These are phyloP conservation scores for Pheucticus melanocephalus DNA, from an alignment of 2,113 vertebrate genomes.

Conservation along the genomic window DNA sequence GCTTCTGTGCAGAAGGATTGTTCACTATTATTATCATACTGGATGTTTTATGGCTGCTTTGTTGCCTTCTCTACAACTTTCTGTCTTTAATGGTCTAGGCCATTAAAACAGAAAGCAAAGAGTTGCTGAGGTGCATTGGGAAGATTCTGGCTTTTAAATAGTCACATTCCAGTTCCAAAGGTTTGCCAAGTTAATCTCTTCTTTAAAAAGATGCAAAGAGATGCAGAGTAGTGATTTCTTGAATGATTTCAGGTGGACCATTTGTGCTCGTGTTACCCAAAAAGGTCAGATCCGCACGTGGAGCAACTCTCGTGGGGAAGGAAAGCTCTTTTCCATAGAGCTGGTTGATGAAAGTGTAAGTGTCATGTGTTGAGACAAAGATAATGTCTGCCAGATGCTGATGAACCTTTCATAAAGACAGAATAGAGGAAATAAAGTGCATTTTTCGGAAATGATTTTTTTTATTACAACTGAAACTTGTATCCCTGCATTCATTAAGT, in stretches of 20 bases:
- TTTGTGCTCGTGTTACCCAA: slow-evolving; percentile 93
- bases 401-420: slow-evolving; percentile 2
- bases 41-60: slow-evolving; percentile 57
- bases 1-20: slow-evolving; percentile 56
- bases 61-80: slow-evolving; percentile 51
- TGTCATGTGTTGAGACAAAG: background rate
- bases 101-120: slow-evolving; percentile 42
- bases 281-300: slow-evolving; percentile 91
- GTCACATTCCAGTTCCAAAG: background rate
- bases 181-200: background rate
- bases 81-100: slow-evolving; percentile 51
- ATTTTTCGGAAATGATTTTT: slow-evolving; percentile 10
- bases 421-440: slow-evolving; percentile 35
- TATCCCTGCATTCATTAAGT: slow-evolving; percentile 34
- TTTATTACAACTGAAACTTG: slow-evolving; percentile 17
- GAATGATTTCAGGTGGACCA: slow-evolving; percentile 85
- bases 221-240: background rate
- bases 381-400: slow-evolving; percentile 6
- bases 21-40: slow-evolving; percentile 48
- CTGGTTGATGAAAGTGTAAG: slow-evolving; percentile 96
- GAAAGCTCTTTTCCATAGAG: slow-evolving; percentile 95
- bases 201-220: background rate
- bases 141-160: slow-evolving; percentile 1
- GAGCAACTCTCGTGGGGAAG: slow-evolving; percentile 97
- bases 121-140: background rate